Evolutionary conservation across 2,113 vertebrate genomes (phyloP), one percentile per base, ranked within the genome.

Genomic region (Epinephelus cyanopodus): DNA sequence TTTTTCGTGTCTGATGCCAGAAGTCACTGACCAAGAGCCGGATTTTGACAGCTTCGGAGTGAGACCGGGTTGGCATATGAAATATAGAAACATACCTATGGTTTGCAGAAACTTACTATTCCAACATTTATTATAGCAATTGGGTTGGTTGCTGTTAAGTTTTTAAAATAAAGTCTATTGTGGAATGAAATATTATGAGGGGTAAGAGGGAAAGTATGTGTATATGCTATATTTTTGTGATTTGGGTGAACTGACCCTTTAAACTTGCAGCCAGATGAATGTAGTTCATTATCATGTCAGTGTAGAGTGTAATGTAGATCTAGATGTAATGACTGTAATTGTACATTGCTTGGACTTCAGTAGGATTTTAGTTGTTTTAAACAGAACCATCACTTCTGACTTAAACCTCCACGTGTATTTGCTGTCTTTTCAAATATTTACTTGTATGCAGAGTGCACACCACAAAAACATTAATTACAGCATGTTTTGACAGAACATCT

Each of bases 401-500:
- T 67, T 11, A 61, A 73, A 48, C 17, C 6, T 62, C 21, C 19
- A 33, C 18, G 29, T 67, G 33, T 60, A 77, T 25, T 69, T 77
- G 39, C 42, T 79, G 14, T 64, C 21, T 80, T 79, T 77, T 75
- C 39, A 68, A 87, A 79, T 79, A 84, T 87, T 79, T 66, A 68
- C 77, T 81, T 80, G 52, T 47, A 62, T 60, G 23, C 63, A 77
- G 13, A 15, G 6, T 70, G 50, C 27, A 19, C 52, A n/a, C 25
- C 54, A 83, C 64, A 85, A 39, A 79, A 77, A 71, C 70, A 79
- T 89, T 83, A 81, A 91, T 90, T 81, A 87, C 45, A 47, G 5
- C 77, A 50, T 77, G 79, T 74, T 89, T 86, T 90, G 89, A 84
- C 88, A 90, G 77, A 78, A 88, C 86, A 88, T 89, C 81, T 87